Conservation (phyloP, 2,888 invertebrate species). For the Trissolcus japonicus region DNA sequence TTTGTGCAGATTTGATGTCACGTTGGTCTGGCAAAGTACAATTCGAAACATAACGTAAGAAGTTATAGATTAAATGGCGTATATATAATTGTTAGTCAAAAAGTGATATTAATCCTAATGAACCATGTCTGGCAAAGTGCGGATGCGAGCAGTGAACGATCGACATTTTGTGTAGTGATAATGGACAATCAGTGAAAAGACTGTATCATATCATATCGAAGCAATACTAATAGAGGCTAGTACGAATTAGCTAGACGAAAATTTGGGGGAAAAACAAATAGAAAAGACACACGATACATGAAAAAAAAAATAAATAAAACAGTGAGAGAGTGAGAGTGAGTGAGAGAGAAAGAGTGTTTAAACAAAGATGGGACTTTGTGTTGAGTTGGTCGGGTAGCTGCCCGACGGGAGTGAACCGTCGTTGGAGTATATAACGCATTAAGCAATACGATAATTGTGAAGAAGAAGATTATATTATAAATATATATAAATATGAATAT, state of each 20-base stretch:
- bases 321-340: background rate
- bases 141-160: conserved; percentile 56
- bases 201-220: conserved; percentile 75
- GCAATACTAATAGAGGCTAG: conserved; percentile 71
- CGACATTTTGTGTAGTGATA: conserved; percentile 73
- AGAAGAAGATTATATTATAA: conserved; percentile 41
- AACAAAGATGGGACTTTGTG: conserved; percentile 33
- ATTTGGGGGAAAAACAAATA: conserved; percentile 12
- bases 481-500: conserved; percentile 42
- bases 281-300: conserved; percentile 16
- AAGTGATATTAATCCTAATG: conserved; percentile 76
- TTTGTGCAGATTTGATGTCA: conserved; percentile 42
- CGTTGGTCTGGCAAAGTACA: conserved; percentile 69
- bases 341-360: background rate
- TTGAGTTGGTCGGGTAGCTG: conserved; percentile 30
- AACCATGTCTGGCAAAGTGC: conserved; percentile 52
- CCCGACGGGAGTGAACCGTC: conserved; percentile 40
- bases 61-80: conserved; percentile 66
- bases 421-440: conserved; percentile 33
- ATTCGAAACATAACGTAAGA: conserved; percentile 69
- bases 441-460: conserved; percentile 52
- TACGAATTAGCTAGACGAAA: conserved; percentile 59
- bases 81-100: conserved; percentile 67
- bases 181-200: conserved; percentile 77
- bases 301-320: conserved; percentile 13